phyloP scores from a whole-genome alignment of 1,140 invertebrate genomes.

The Apis dorsata region DNA sequence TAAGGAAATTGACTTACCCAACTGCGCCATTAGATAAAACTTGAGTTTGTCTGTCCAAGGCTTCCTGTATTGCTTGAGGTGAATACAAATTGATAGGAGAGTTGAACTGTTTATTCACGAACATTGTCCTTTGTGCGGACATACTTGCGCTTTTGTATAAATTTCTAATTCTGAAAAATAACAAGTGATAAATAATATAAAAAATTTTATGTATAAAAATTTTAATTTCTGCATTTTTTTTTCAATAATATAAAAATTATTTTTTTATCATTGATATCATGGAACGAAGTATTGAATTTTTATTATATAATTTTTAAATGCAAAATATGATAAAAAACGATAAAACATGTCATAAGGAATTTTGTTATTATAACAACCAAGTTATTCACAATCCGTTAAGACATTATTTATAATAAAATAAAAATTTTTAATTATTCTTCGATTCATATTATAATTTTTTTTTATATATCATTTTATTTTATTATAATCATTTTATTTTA shows the following conservation, averaged over 20 bases:
- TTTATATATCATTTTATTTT: no score
- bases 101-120: constrained; percentile 94
- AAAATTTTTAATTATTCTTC: not conserved
- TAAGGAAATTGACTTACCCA: constrained; percentile 80
- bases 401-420: not conserved
- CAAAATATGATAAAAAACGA: no score
- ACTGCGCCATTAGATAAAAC: constrained; percentile 88
- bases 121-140: constrained; percentile 71
- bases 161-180: constrained; percentile 52
- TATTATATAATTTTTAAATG: no score
- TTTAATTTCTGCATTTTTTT: not conserved
- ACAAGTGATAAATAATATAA: not conserved
- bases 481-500: not conserved
- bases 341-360: no score
- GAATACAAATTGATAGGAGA: constrained; percentile 93
- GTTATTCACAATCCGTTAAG: no score
- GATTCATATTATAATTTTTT: not conserved
- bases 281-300: no score
- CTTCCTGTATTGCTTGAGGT: constrained; percentile 89
- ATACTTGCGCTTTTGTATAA: constrained; percentile 52
- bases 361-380: no score
- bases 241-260: not conserved
- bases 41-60: constrained; percentile 88
- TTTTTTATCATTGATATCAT: no score
- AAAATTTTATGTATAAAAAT: not conserved